phyloP scores from a whole-genome alignment of 2,888 invertebrate species.

The Apamea sordens region DNA sequence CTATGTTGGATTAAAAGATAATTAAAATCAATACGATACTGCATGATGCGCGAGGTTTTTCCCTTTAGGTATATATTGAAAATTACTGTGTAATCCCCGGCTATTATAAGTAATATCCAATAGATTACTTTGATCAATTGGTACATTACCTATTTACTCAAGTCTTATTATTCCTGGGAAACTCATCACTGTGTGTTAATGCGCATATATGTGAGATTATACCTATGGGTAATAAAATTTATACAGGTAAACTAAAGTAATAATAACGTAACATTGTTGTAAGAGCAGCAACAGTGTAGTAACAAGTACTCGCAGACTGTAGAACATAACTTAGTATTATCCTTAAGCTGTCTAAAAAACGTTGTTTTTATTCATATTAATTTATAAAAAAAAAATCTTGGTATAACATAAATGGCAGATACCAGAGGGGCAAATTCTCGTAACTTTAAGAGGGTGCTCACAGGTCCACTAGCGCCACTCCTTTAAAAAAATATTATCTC shows the following conservation, averaged over 20 bases:
- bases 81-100: constrained; percentile 25
- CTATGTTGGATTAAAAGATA: constrained; percentile 20
- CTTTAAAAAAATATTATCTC: too few relatives aligned
- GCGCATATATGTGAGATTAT: neutral
- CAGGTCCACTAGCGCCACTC: too few relatives aligned
- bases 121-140: constrained; percentile 38
- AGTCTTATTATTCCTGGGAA: constrained; percentile 9
- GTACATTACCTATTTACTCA: constrained; percentile 8
- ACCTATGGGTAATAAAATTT: neutral
- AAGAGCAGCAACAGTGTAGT: too few relatives aligned
- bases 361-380: neutral
- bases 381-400: too few relatives aligned
- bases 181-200: constrained; percentile 1
- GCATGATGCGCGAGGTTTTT: constrained; percentile 36
- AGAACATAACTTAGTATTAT: neutral
- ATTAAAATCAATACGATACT: constrained; percentile 26
- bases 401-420: neutral
- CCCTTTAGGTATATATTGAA: constrained; percentile 21
- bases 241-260: neutral
- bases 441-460: too few relatives aligned
- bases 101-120: constrained; percentile 31
- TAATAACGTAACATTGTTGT: neutral
- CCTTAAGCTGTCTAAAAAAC: neutral
- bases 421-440: too few relatives aligned
- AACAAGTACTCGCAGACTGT: too few relatives aligned